These are phyloP conservation scores for Schizopygopsis malacanthus DNA, from an alignment of 2,797 vertebrate species.

Conservation along the genomic window DNA sequence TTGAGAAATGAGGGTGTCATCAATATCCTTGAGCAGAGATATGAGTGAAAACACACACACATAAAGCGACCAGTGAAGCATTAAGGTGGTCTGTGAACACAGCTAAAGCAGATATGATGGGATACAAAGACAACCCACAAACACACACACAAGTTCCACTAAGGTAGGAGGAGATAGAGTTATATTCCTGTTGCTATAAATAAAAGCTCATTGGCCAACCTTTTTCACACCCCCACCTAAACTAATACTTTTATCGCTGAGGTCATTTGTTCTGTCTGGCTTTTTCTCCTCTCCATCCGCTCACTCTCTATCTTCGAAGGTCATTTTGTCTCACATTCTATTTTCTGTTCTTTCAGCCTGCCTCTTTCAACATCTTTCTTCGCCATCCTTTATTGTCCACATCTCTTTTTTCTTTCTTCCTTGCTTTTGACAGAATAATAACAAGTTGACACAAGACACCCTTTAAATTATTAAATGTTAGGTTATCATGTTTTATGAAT, in stretches of 20 bases:
- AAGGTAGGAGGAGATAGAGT: constrained; percentile 16
- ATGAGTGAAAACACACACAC: constrained; percentile 21
- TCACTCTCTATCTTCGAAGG: constrained; percentile 6
- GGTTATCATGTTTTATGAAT: background rate
- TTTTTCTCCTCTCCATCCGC: background rate
- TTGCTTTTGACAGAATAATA: background rate
- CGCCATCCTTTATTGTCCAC: background rate
- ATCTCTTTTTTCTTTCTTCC: background rate
- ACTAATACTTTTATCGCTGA: constrained; percentile 29
- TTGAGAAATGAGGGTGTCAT: constrained; percentile 55
- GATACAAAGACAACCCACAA: constrained; percentile 20
- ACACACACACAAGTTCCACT: constrained; percentile 28
- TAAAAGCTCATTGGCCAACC: constrained; percentile 35
- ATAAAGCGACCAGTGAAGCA: background rate
- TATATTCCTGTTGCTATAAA: constrained; percentile 56
- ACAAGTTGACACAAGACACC: background rate
- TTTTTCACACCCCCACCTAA: constrained; percentile 43
- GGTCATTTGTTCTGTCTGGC: constrained; percentile 36
- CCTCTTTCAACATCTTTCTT: constrained; percentile 4
- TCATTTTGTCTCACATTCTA: constrained; percentile 19
- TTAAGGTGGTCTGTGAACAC: constrained; percentile 17
- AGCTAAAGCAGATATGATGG: background rate
- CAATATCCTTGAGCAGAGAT: constrained; percentile 44
- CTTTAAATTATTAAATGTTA: background rate
- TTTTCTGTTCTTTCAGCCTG: background rate